These are phyloP conservation scores for Papilio dardanus DNA, from an alignment of 1,140 invertebrate genomes.

Conservation along the genomic window DNA sequence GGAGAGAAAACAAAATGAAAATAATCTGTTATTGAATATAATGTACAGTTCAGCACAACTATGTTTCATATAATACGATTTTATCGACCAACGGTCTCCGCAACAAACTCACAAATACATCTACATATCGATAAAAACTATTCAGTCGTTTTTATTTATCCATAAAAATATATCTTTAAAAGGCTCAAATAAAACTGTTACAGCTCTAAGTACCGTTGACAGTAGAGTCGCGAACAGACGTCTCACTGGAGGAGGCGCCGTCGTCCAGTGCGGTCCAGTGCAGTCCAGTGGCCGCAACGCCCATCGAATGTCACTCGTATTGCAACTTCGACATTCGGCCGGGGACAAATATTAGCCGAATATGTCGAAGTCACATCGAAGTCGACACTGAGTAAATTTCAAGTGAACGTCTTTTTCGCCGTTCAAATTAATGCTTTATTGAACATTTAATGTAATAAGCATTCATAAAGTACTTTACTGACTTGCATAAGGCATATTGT, in stretches of 20 bases:
- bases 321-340: neutral
- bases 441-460: neutral
- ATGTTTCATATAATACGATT: conserved; percentile 79
- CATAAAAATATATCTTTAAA: conserved; percentile 82
- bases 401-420: neutral
- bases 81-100: conserved; percentile 71
- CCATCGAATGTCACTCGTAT: neutral
- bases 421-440: neutral
- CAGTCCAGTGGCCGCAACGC: conserved; percentile 38
- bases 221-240: conserved; percentile 58
- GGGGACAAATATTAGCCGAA: neutral
- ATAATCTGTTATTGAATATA: conserved; percentile 61
- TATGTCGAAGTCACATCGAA: neutral
- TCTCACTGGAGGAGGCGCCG: conserved; percentile 71
- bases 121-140: conserved; percentile 80
- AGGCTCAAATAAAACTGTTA: conserved; percentile 79
- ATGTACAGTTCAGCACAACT: conserved; percentile 74
- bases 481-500: too few relatives aligned
- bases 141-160: conserved; percentile 81
- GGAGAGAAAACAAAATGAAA: conserved; percentile 57
- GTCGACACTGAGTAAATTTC: neutral
- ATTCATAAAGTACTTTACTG: neutral
- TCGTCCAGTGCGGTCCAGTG: conserved; percentile 45
- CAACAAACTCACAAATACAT: conserved; percentile 78
- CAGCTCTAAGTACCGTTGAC: conserved; percentile 67